A percentile compares a stretch with the other conserved stretches of the same genome.
phyloP scores from a whole-genome alignment of 1,140 invertebrate species.

The Saccostrea glomerata region DNA sequence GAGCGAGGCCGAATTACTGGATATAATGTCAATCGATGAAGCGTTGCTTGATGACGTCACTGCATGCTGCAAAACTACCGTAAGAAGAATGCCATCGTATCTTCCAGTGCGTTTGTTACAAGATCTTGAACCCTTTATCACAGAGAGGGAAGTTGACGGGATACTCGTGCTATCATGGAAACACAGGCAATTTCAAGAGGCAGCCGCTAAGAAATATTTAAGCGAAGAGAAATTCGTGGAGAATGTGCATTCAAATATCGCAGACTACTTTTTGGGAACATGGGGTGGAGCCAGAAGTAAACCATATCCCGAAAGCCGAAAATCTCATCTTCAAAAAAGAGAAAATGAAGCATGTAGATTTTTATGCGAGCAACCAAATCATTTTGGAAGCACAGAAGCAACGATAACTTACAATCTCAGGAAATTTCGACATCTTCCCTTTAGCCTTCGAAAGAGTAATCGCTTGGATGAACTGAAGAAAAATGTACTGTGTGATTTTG shows the following conservation, averaged over 20 bases:
- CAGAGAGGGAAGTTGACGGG: constrained; percentile 93
- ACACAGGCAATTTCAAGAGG: constrained; percentile 62
- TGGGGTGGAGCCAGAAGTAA: constrained; percentile 94
- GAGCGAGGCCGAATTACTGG: constrained; percentile 73
- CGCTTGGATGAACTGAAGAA: constrained; percentile 61
- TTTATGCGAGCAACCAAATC: constrained; percentile 94
- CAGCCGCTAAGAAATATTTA: constrained; percentile 91
- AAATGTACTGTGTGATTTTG: constrained; percentile 68
- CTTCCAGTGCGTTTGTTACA: constrained; percentile 82
- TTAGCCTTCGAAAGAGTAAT: constrained; percentile 59
- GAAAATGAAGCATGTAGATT: constrained; percentile 95
- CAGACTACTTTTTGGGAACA: constrained; percentile 97
- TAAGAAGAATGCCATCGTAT: constrained; percentile 67
- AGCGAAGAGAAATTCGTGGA: constrained; percentile 91
- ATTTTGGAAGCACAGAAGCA: constrained; percentile 83
- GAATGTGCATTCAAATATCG: constrained; percentile 97
- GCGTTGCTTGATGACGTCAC: constrained; percentile 68
- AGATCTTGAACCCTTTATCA: constrained; percentile 97
- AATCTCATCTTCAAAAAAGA: constrained; percentile 82
- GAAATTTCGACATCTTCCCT: constrained; percentile 70
- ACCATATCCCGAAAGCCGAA: constrained; percentile 95
- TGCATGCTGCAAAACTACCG: constrained; percentile 56
- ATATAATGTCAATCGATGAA: constrained; percentile 76
- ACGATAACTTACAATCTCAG: constrained; percentile 64
- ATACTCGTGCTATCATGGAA: constrained; percentile 70